Conservation (phyloP, 2,113 vertebrate genomes). For the Bufo gargarizans region DNA sequence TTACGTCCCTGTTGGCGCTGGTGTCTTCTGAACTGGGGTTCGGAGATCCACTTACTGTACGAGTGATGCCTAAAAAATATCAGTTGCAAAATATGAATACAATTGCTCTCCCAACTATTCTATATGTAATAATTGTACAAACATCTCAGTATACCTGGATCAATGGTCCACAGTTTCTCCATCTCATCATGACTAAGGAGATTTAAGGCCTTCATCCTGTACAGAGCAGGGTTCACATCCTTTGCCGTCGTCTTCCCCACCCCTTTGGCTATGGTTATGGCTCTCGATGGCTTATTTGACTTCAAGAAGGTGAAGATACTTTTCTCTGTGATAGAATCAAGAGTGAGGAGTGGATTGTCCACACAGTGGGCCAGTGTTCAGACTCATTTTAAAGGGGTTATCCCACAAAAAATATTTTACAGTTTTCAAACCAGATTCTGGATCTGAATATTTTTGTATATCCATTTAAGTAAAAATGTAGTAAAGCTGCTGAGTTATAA, state of each 20-base stretch:
- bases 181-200: background rate
- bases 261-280: constrained; percentile 37
- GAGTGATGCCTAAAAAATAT: background rate
- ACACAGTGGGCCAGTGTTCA: too few relatives aligned
- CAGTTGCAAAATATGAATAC: too few relatives aligned
- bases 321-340: constrained; percentile 25
- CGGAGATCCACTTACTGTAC: background rate
- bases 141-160: background rate
- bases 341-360: too few relatives aligned
- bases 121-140: background rate
- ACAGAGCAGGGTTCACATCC: constrained; percentile 55
- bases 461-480: too few relatives aligned
- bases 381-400: too few relatives aligned
- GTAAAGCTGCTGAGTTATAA: too few relatives aligned
- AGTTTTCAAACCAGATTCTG: too few relatives aligned
- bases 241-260: constrained; percentile 34
- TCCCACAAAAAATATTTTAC: too few relatives aligned
- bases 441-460: too few relatives aligned
- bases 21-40: background rate
- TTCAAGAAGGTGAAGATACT: constrained; percentile 43
- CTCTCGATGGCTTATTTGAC: background rate
- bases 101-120: too few relatives aligned
- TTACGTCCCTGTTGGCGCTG: too few relatives aligned
- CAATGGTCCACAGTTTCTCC: background rate
- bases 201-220: background rate